A percentile compares a stretch with the other conserved stretches of the same genome.
Evolutionary conservation across 2,113 vertebrate genomes (phyloP).

Genomic region (Marcusenius ussheri): DNA sequence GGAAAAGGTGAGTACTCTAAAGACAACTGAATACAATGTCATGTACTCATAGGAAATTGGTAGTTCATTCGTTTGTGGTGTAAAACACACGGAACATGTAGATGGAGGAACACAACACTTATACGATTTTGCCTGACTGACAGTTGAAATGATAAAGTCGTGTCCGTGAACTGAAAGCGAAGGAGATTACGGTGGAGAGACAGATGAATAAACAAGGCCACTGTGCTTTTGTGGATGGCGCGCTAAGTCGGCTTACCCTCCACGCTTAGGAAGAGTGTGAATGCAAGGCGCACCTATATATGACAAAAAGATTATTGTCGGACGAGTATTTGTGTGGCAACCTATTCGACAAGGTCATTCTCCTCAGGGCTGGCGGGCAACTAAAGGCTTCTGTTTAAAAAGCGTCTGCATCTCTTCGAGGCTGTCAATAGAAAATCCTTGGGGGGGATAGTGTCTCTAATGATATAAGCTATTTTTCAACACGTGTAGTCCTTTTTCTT

Average conservation of each 20-base stretch:
- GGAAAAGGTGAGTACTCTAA: neutral
- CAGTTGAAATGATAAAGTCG: neutral
- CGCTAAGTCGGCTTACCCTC: conserved; percentile 6
- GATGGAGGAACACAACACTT: neutral
- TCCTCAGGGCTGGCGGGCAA: conserved; percentile 23
- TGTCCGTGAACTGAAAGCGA: neutral
- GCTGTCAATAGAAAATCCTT: neutral
- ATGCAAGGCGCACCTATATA: conserved; percentile 8
- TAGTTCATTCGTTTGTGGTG: neutral
- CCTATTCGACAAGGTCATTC: conserved; percentile 28
- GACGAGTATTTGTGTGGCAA: conserved; percentile 22
- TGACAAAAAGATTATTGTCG: conserved; percentile 25
- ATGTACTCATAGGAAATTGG: neutral
- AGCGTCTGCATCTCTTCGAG: neutral
- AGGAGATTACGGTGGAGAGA: conserved; percentile 11
- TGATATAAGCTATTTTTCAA: neutral
- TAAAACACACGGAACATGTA: neutral
- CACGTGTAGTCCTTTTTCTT: conserved; percentile 18
- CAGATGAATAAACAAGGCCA: conserved; percentile 26
- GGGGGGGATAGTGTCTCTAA: neutral
- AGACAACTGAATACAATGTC: neutral
- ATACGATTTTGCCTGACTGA: neutral
- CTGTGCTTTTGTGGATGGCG: conserved; percentile 8
- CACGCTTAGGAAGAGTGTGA: neutral
- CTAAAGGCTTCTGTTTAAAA: conserved; percentile 12